phyloP scores from a whole-genome alignment of 2,113 vertebrate genomes.

The Nipponia nippon region DNA sequence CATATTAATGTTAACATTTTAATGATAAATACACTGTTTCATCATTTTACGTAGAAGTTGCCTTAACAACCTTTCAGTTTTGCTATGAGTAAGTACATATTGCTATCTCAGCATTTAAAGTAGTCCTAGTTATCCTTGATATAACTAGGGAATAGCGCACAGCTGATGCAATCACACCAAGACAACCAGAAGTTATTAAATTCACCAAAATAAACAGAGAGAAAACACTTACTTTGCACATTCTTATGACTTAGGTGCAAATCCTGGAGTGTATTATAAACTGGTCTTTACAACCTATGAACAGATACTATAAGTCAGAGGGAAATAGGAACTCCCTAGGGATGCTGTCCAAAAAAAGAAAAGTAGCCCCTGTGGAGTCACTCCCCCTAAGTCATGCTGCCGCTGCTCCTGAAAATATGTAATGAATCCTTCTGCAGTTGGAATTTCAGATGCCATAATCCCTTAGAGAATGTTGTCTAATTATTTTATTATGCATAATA shows the following conservation, averaged over 20 bases:
- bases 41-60: not conserved
- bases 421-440: constrained; percentile 20
- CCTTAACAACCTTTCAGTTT: not conserved
- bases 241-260: constrained; percentile 22
- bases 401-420: not conserved
- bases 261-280: not conserved
- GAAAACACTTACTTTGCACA: constrained; percentile 16
- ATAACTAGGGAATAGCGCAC: not conserved
- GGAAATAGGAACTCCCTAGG: constrained; percentile 58
- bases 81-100: not conserved
- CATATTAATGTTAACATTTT: not conserved
- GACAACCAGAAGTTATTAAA: constrained; percentile 2
- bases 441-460: constrained; percentile 27
- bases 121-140: not conserved
- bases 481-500: constrained; percentile 59
- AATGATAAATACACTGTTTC: not conserved
- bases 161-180: not conserved
- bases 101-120: not conserved
- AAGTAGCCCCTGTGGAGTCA: constrained; percentile 36
- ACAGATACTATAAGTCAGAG: constrained; percentile 50
- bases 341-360: constrained; percentile 59
- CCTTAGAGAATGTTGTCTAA: constrained; percentile 19
- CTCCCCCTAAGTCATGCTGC: constrained; percentile 20
- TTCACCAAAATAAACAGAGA: not conserved
- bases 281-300: not conserved